Conservation (phyloP, 1,140 invertebrate genomes). For the Drosophila funebris region DNA sequence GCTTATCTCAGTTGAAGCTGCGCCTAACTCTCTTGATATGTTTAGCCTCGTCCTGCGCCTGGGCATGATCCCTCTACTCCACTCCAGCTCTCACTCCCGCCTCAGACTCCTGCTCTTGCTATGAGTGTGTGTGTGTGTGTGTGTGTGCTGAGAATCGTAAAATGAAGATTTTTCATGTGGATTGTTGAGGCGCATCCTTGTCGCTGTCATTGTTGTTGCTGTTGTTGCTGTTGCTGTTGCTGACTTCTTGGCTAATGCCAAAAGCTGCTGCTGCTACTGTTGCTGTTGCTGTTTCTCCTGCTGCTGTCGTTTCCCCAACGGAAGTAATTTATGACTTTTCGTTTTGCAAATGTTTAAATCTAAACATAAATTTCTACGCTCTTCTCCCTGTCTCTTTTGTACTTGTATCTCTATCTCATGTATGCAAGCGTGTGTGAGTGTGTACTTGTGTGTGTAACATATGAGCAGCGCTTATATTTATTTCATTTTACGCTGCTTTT, state of each 20-base stretch:
- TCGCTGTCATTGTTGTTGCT: slow-evolving; percentile 46
- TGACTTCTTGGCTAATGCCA: slow-evolving; percentile 54
- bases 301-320: slow-evolving; percentile 68
- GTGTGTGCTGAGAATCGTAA: slow-evolving; percentile 72
- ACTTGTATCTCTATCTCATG: slow-evolving; percentile 39
- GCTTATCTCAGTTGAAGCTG: slow-evolving; percentile 66
- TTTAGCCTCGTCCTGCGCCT: slow-evolving; percentile 32
- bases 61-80: background rate
- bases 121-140: background rate
- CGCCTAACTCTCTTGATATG: slow-evolving; percentile 74
- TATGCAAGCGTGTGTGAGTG: slow-evolving; percentile 7
- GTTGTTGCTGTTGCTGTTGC: slow-evolving; percentile 22
- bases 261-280: slow-evolving; percentile 33
- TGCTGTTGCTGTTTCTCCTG: slow-evolving; percentile 16
- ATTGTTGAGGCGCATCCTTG: slow-evolving; percentile 73
- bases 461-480: slow-evolving; percentile 76
- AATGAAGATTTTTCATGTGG: slow-evolving; percentile 82
- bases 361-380: slow-evolving; percentile 74
- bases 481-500: slow-evolving; percentile 67
- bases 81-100: background rate
- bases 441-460: slow-evolving; percentile 57
- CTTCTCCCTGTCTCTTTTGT: slow-evolving; percentile 25
- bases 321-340: slow-evolving; percentile 83
- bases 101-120: background rate
- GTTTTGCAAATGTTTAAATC: slow-evolving; percentile 82